Evolutionary conservation across 1,140 invertebrate species (phyloP).

Genomic region (Macrobrachium rosenbergii): DNA sequence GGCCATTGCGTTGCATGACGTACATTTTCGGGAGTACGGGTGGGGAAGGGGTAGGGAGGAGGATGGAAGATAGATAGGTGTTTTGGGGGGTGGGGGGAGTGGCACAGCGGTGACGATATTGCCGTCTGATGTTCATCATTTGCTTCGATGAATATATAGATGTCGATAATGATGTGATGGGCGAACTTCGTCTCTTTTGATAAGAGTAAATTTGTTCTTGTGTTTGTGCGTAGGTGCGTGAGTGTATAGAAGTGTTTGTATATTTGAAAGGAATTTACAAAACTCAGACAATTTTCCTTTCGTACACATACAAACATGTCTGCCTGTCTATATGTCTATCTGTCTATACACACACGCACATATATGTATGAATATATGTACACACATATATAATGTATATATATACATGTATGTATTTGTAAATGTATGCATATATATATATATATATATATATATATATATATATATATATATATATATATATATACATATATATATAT

Average conservation of each 20-base stretch:
- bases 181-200: no score
- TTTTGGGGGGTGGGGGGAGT: neutral
- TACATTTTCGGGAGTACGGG: no score
- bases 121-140: no score
- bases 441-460: slow-evolving; percentile 17
- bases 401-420: slow-evolving; percentile 12
- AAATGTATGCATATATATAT: neutral
- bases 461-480: slow-evolving; percentile 15
- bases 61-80: neutral
- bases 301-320: slow-evolving; percentile 1
- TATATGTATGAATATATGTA: slow-evolving; percentile 24
- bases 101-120: no score
- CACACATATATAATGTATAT: slow-evolving; percentile 5
- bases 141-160: no score
- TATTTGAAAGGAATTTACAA: neutral
- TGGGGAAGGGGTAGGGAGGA: neutral
- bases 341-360: slow-evolving; percentile 3
- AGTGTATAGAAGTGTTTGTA: neutral
- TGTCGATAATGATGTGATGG: no score
- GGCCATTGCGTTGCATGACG: no score
- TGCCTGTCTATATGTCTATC: neutral
- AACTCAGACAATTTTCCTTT: no score
- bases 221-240: neutral
- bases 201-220: no score
- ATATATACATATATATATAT: slow-evolving; percentile 10